Conservation (phyloP, 2,888 invertebrate genomes). For the Ophion slaviceki region DNA sequence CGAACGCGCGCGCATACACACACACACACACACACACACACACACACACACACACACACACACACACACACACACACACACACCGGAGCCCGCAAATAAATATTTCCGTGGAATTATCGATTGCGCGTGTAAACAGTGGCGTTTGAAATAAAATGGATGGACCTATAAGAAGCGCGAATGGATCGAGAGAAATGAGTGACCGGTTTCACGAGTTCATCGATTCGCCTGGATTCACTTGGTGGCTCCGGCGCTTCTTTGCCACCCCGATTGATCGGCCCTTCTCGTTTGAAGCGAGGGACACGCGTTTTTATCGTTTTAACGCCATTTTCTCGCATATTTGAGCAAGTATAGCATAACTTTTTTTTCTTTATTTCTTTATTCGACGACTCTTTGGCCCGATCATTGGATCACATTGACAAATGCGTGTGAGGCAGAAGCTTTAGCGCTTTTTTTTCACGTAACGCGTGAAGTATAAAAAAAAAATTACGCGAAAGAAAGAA, state of each 20-base stretch:
- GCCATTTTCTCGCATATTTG: neutral
- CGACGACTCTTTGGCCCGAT: slow-evolving; percentile 23
- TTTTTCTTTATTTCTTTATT: neutral
- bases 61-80: no score
- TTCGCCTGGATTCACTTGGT: slow-evolving; percentile 46
- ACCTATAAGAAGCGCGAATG: slow-evolving; percentile 55
- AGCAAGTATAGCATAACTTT: neutral
- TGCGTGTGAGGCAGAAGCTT: neutral
- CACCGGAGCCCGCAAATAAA: slow-evolving; percentile 34
- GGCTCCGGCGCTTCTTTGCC: slow-evolving; percentile 24
- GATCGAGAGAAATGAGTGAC: slow-evolving; percentile 32
- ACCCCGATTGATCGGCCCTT: slow-evolving; percentile 30
- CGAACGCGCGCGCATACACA: no score
- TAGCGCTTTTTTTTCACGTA: neutral
- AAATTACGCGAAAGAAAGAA: neutral
- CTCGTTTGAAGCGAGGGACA: slow-evolving; percentile 47
- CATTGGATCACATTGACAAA: slow-evolving; percentile 27
- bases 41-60: no score
- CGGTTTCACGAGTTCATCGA: slow-evolving; percentile 31
- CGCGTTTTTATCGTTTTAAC: slow-evolving; percentile 26
- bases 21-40: no score
- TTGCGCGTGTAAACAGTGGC: slow-evolving; percentile 8
- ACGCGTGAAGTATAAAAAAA: neutral
- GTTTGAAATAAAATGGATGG: slow-evolving; percentile 66
- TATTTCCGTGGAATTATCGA: slow-evolving; percentile 62